These are phyloP conservation scores for Drosophila setosimentum DNA, from an alignment of 2,888 invertebrate species.

Conservation along the genomic window DNA sequence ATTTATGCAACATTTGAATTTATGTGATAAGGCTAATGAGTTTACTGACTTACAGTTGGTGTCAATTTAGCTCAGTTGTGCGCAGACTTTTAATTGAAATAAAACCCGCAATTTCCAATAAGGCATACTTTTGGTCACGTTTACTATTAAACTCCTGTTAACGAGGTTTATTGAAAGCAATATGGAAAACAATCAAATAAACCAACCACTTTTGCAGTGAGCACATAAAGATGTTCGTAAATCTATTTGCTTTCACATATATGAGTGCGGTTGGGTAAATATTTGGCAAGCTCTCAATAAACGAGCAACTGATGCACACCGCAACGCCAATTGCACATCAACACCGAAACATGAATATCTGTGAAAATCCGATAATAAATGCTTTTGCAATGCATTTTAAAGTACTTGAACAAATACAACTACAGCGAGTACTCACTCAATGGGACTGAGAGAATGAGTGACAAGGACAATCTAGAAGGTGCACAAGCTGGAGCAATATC, in stretches of 20 bases:
- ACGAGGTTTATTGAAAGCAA: not conserved
- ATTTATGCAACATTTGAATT: conserved; percentile 60
- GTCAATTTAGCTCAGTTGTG: not conserved
- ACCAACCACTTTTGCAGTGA: not conserved
- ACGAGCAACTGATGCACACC: conserved; percentile 17
- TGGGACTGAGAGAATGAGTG: conserved; percentile 15
- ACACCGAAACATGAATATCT: conserved; percentile 47
- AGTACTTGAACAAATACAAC: conserved; percentile 66
- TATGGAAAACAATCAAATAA: not conserved
- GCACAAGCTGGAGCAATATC: conserved; percentile 28
- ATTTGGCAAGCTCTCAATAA: conserved; percentile 39
- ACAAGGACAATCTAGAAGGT: conserved; percentile 11
- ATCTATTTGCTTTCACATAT: conserved; percentile 16
- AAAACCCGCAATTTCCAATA: not conserved
- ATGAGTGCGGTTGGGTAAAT: conserved; percentile 27
- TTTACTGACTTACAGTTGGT: conserved; percentile 39
- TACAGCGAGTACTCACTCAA: conserved; percentile 20
- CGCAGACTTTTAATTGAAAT: conserved; percentile 14
- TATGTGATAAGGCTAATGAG: conserved; percentile 49
- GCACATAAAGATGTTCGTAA: conserved; percentile 4
- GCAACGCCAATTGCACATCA: conserved; percentile 18
- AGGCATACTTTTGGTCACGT: not conserved
- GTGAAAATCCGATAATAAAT: conserved; percentile 72
- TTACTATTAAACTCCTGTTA: not conserved
- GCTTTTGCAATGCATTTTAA: conserved; percentile 67